Conservation (phyloP, 2,797 vertebrate species). For the Propithecus deckenii region DNA sequence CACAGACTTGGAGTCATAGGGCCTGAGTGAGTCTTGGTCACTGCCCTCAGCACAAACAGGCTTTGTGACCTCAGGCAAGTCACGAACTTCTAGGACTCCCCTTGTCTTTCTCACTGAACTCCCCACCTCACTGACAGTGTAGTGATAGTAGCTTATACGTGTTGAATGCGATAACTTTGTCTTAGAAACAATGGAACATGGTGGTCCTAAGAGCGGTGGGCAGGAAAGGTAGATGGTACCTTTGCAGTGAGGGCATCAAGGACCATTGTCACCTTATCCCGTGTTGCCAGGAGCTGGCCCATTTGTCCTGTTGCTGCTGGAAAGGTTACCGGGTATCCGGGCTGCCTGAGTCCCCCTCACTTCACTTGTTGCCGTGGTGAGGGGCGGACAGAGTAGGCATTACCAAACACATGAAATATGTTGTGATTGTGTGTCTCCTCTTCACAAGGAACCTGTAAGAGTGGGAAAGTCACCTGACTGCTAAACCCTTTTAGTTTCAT, state of each 20-base stretch:
- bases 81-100: background rate
- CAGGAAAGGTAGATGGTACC: background rate
- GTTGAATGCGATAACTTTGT: background rate
- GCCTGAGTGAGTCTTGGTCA: background rate
- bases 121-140: background rate
- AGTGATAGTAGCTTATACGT: background rate
- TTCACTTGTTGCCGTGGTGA: slow-evolving; percentile 62
- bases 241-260: background rate
- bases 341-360: background rate
- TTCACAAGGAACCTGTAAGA: background rate
- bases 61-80: background rate
- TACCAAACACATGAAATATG: background rate
- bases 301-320: background rate
- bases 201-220: background rate
- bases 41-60: background rate
- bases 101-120: background rate
- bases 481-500: background rate
- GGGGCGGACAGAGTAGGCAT: slow-evolving; percentile 15
- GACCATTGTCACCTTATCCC: background rate
- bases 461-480: background rate
- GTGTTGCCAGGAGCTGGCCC: background rate
- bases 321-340: background rate
- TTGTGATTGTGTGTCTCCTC: slow-evolving; percentile 16
- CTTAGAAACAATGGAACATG: background rate
- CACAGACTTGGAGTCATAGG: background rate